Evolutionary conservation across 2,797 vertebrate species (phyloP).

Genomic region (Ceryle rudis): DNA sequence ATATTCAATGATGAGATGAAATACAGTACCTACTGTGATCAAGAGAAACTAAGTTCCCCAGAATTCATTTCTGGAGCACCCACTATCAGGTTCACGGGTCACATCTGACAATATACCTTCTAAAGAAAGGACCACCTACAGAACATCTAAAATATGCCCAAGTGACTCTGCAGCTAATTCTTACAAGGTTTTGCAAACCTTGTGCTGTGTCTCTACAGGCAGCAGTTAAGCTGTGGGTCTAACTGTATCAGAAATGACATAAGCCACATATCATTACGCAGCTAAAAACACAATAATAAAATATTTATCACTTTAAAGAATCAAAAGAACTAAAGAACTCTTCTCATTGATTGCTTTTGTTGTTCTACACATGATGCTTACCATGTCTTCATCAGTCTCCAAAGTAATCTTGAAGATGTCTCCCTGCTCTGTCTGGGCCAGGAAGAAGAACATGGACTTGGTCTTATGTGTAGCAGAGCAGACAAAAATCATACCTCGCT

Average conservation of each 20-base stretch:
- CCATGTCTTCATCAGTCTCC: constrained; percentile 99
- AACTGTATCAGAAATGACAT: accelerated
- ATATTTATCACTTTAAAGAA: not conserved
- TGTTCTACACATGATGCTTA: constrained; percentile 65
- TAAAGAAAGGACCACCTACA: not conserved
- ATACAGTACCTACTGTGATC: not conserved
- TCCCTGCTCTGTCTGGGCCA: constrained; percentile 98
- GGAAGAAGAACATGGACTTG: constrained; percentile 99
- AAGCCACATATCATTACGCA: not conserved
- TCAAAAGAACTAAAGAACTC: not conserved
- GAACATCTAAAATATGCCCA: not conserved
- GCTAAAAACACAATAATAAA: not conserved
- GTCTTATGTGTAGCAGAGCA: constrained; percentile 99
- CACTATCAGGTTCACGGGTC: not conserved
- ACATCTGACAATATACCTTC: not conserved
- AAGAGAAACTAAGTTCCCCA: not conserved
- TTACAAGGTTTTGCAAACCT: not conserved
- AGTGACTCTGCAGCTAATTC: not conserved
- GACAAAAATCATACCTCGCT: constrained; percentile 98
- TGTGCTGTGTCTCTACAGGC: accelerated
- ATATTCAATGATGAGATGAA: not conserved
- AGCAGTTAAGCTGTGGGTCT: not conserved
- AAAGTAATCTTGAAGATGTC: constrained; percentile 99
- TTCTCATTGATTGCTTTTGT: not conserved
- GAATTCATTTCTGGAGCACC: not conserved